Evolutionary conservation across 2,888 invertebrate genomes (phyloP).

Genomic region (Meteorus colon): DNA sequence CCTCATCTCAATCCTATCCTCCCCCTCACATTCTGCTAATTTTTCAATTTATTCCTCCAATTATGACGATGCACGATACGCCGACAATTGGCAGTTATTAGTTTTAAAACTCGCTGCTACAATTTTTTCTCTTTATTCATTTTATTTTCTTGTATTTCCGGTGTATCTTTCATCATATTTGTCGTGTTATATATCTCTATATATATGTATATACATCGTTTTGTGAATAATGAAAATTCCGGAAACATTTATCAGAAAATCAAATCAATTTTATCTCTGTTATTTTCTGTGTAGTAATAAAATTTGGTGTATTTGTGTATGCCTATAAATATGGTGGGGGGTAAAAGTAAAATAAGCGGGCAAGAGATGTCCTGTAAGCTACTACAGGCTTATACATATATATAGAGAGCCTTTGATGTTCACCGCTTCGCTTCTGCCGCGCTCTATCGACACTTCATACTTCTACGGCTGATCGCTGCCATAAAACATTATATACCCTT

Average conservation of each 20-base stretch:
- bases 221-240: no score
- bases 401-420: slow-evolving; percentile 70
- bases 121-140: neutral
- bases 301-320: neutral
- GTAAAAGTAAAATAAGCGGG: slow-evolving; percentile 41
- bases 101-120: slow-evolving; percentile 58
- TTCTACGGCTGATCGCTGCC: slow-evolving; percentile 72
- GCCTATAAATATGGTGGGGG: slow-evolving; percentile 27
- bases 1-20: neutral
- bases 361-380: neutral
- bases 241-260: no score
- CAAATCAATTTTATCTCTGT: neutral
- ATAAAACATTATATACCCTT: slow-evolving; percentile 69
- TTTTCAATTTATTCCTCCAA: slow-evolving; percentile 71
- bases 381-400: neutral
- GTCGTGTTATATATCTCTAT: no score
- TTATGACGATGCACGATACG: slow-evolving; percentile 66
- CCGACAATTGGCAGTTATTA: slow-evolving; percentile 67
- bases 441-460: slow-evolving; percentile 74
- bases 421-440: slow-evolving; percentile 72
- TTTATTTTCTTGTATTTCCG: neutral
- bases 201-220: no score
- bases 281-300: neutral
- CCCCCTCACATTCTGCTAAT: slow-evolving; percentile 62
- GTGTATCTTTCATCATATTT: no score